A percentile compares a stretch with the other conserved stretches of the same genome.
phyloP scores from a whole-genome alignment of 1,140 invertebrate genomes.

The Eulimnadia texana region DNA sequence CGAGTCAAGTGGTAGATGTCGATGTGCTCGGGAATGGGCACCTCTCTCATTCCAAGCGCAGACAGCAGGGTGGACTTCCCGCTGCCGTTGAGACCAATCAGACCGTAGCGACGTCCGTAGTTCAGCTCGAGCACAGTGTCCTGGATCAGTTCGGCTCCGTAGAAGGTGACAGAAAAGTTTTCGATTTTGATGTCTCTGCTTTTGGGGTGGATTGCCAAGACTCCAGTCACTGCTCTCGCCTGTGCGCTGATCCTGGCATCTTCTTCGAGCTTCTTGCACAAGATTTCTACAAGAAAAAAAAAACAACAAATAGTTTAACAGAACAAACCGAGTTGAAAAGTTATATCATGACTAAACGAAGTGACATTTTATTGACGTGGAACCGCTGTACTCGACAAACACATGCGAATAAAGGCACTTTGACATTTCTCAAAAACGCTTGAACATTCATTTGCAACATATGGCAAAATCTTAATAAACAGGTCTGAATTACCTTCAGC shows the following conservation, averaged over 20 bases:
- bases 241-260: constrained; percentile 84
- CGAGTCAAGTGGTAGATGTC: constrained; percentile 94
- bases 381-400: neutral
- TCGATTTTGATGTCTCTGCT: constrained; percentile 94
- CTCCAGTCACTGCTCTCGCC: constrained; percentile 85
- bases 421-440: too few relatives aligned
- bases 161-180: constrained; percentile 95
- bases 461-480: constrained; percentile 11
- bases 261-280: constrained; percentile 73
- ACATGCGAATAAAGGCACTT: too few relatives aligned
- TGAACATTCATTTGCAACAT: too few relatives aligned
- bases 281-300: constrained; percentile 42
- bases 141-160: constrained; percentile 85
- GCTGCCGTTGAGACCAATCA: constrained; percentile 91
- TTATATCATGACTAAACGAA: neutral
- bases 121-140: constrained; percentile 95
- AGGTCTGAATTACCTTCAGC: constrained; percentile 31
- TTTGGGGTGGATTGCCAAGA: constrained; percentile 82
- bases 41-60: constrained; percentile 80
- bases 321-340: too few relatives aligned
- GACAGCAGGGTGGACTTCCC: constrained; percentile 88
- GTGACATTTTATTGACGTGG: neutral
- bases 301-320: constrained; percentile 2
- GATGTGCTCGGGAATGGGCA: constrained; percentile 90
- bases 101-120: constrained; percentile 87